Evolutionary conservation across 2,888 invertebrate species (phyloP), one percentile per base, ranked within the genome.

Genomic region (Coenonympha arcania): DNA sequence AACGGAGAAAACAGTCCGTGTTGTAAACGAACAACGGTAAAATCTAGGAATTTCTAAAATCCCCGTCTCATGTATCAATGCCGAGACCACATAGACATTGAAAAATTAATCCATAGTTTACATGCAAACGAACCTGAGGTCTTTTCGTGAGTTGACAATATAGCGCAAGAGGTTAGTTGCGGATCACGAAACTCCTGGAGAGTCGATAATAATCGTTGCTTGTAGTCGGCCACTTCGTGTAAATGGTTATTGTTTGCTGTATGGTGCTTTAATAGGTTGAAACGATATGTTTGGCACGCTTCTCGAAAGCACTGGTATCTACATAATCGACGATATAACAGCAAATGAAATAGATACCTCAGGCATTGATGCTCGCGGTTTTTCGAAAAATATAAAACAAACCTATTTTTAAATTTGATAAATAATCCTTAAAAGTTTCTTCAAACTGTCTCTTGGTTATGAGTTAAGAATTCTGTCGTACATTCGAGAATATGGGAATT

Each of bases 121-220:
- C 62, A 74, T 73, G 70, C 65, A 71, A 76, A 74, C 71, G 58
- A 61, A 56, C 58, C 57, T 50, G 56, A 57, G 62, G 65, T 64
- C 65, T 63, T 56, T 61, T 66, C 69, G 68, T 69, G 70, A 69
- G 64, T 57, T 60, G 62, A 61, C 66, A 62, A 66, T 69, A 65
- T 63, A 60, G 64, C 65, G 48, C 57, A 52, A 65, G 63, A 62
- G 63, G 43, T 36, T 48, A 65, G 68, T 61, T 63, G 52, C 50
- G 68, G 64, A 66, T 75, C 75, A 74, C 73, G 72, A 76, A 61
- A 65, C 73, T 63, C 69, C 75, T 73, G 24, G 73, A 73, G 64
- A 67, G 68, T 72, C 74, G 69, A 50, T 46, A 76, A 76, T 74
- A 39, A 24, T 24, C 73, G 76, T 74, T 65, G 66, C 64, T 71